Conservation (phyloP, 2,113 vertebrate species). For the Struthidea cinerea region DNA sequence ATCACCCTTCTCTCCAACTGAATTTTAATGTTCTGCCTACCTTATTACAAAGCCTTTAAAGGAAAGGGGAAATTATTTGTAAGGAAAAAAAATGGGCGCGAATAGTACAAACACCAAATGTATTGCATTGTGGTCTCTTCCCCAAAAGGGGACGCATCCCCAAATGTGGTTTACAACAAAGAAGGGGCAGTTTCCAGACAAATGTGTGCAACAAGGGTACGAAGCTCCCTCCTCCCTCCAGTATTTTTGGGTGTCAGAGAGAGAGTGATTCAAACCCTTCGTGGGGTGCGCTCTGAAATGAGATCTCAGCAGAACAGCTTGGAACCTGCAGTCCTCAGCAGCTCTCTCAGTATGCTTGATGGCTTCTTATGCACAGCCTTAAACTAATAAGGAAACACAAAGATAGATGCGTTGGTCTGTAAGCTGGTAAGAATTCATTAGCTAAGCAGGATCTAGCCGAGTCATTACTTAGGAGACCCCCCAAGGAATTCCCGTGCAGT, state of each 20-base stretch:
- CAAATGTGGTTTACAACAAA: background rate
- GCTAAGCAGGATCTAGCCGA: background rate
- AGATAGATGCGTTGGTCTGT: background rate
- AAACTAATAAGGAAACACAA: background rate
- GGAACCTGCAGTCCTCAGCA: background rate
- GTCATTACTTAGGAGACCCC: background rate
- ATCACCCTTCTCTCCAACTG: background rate
- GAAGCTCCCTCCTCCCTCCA: background rate
- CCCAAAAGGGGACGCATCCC: background rate
- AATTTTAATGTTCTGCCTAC: slow-evolving; percentile 22
- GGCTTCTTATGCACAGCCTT: background rate
- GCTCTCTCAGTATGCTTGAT: background rate
- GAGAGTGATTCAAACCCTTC: fast-evolving
- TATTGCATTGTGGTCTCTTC: background rate
- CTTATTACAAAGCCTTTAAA: slow-evolving; percentile 42
- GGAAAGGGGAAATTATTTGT: background rate
- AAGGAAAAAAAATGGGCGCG: background rate
- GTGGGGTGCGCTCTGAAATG: fast-evolving
- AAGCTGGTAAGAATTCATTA: slow-evolving; percentile 19
- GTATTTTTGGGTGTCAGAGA: background rate
- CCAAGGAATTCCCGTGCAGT: background rate
- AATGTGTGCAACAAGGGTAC: background rate
- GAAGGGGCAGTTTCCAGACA: background rate
- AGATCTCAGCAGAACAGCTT: background rate
- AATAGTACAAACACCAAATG: background rate